Percentiles rank a stretch among this genome's conserved stretches.
Conservation (phyloP, 1,140 invertebrate species). For the Diachasma alloeum region DNA sequence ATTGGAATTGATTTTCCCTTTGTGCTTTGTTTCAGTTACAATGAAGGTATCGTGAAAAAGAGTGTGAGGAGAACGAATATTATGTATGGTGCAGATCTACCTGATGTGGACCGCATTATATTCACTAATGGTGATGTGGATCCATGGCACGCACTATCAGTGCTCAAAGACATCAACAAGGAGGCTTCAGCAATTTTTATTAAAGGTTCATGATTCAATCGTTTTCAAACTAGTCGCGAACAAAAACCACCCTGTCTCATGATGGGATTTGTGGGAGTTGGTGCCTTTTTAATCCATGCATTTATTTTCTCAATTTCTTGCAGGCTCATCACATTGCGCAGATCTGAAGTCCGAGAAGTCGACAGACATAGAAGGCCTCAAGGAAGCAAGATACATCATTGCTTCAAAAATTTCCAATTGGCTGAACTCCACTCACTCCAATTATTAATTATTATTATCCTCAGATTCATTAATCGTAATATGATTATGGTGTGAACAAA, state of each 20-base stretch:
- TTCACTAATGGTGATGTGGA: slow-evolving; percentile 73
- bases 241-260: no score
- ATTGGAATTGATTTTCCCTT: not conserved
- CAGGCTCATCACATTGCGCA: slow-evolving; percentile 78
- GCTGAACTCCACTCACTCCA: slow-evolving; percentile 40
- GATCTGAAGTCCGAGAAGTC: slow-evolving; percentile 70
- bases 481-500: no score
- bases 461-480: no score
- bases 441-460: not conserved
- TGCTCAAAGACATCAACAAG: slow-evolving; percentile 65
- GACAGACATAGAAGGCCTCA: slow-evolving; percentile 68
- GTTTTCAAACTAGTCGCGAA: no score
- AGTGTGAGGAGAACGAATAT: slow-evolving; percentile 69
- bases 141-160: slow-evolving; percentile 73
- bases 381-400: slow-evolving; percentile 67
- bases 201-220: slow-evolving; percentile 47
- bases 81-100: slow-evolving; percentile 68
- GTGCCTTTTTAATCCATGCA: no score
- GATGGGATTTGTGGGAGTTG: no score
- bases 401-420: slow-evolving; percentile 68
- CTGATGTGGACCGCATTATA: slow-evolving; percentile 69
- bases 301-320: slow-evolving; percentile 22
- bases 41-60: slow-evolving; percentile 57
- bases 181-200: slow-evolving; percentile 66
- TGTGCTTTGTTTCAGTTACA: slow-evolving; percentile 59